These are phyloP conservation scores for Callospermophilus lateralis DNA, from an alignment of 2,113 vertebrate genomes.

Conservation along the genomic window DNA sequence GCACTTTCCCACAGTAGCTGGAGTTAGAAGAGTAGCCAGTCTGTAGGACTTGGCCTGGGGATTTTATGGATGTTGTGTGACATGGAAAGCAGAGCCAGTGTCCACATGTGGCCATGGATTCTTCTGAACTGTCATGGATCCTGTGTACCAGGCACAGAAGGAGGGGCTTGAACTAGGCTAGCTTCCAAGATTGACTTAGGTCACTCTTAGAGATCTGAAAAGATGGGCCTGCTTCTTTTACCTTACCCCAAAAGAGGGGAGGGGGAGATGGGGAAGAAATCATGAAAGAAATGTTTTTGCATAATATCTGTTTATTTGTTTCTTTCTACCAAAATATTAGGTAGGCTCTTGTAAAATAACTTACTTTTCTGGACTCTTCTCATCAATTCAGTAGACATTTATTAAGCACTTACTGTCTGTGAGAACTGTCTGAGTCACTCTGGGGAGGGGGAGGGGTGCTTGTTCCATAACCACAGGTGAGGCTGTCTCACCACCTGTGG, in stretches of 20 bases:
- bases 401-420: too few relatives aligned
- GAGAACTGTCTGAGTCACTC: too few relatives aligned
- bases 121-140: neutral
- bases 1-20: neutral
- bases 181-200: neutral
- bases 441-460: too few relatives aligned
- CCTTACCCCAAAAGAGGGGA: neutral
- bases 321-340: constrained; percentile 47
- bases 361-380: neutral
- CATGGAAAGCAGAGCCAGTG: neutral
- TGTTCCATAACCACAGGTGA: too few relatives aligned
- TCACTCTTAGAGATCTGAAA: neutral
- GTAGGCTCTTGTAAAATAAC: neutral
- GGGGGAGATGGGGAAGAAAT: too few relatives aligned
- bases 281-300: constrained; percentile 61
- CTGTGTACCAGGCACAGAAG: neutral
- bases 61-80: neutral
- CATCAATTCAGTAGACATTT: neutral
- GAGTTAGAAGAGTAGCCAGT: neutral
- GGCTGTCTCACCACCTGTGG: too few relatives aligned
- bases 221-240: neutral
- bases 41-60: neutral
- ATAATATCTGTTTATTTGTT: neutral
- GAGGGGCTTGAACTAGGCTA: neutral
- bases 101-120: neutral